Conservation (phyloP, 2,113 vertebrate genomes). For the Thalassoma bifasciatum region DNA sequence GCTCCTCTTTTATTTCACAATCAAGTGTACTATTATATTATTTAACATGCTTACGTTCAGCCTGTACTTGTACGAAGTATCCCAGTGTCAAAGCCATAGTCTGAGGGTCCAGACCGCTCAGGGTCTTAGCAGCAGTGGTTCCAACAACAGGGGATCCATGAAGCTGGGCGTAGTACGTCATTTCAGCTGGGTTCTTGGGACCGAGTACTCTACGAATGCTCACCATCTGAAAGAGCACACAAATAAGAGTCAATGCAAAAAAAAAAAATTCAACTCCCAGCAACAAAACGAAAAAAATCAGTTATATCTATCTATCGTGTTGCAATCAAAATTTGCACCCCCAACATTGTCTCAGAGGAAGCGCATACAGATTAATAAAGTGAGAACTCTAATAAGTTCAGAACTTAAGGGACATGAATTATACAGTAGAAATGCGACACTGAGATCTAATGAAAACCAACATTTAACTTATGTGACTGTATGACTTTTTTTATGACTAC, state of each 20-base stretch:
- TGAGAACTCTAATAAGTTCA: too few species aligned
- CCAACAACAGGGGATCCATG: slow-evolving; percentile 91
- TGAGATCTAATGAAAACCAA: too few species aligned
- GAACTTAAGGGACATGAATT: too few species aligned
- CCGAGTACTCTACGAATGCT: slow-evolving; percentile 93
- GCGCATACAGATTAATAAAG: too few species aligned
- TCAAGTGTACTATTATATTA: too few species aligned
- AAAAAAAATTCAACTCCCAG: neutral
- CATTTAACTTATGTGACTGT: too few species aligned
- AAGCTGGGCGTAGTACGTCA: slow-evolving; percentile 94
- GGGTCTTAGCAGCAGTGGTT: slow-evolving; percentile 91
- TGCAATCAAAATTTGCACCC: too few species aligned
- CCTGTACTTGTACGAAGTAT: slow-evolving; percentile 95
- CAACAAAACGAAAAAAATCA: too few species aligned
- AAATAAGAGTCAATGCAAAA: neutral
- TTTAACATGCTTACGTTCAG: slow-evolving; percentile 91
- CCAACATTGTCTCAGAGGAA: too few species aligned
- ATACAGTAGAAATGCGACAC: too few species aligned
- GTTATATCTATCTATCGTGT: too few species aligned
- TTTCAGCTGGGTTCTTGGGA: slow-evolving; percentile 93
- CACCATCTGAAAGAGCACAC: slow-evolving; percentile 88
- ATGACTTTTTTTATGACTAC: too few species aligned
- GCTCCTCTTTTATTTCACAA: neutral
- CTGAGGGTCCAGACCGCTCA: slow-evolving; percentile 96
- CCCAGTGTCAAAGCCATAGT: slow-evolving; percentile 96